phyloP scores from a whole-genome alignment of 92 coral and sea anemone species.

The Pocillopora grandis region DNA sequence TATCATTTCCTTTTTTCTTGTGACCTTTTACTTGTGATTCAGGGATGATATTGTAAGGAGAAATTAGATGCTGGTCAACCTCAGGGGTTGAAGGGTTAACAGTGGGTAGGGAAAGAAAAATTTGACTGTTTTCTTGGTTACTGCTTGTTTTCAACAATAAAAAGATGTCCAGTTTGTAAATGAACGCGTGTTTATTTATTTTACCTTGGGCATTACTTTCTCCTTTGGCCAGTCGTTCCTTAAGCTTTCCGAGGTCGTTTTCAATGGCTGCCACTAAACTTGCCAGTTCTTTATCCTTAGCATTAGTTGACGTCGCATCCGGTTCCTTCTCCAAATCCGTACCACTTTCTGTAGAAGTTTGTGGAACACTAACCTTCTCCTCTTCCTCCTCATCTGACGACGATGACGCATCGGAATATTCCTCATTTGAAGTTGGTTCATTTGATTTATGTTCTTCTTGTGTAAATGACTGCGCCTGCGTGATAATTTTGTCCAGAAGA shows the following conservation, averaged over 20 bases:
- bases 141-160: no score
- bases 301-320: constrained; percentile 8
- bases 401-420: constrained; percentile 35
- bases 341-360: constrained; percentile 35
- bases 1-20: no score
- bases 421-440: constrained; percentile 42
- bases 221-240: constrained; percentile 49
- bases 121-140: no score
- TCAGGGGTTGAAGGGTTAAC: no score
- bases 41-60: no score
- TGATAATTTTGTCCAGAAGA: constrained; percentile 54
- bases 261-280: constrained; percentile 62
- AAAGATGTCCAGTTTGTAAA: neutral
- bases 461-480: constrained; percentile 70
- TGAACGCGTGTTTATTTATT: neutral
- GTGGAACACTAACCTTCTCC: no score
- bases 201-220: constrained; percentile 38
- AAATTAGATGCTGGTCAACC: no score
- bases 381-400: constrained; percentile 60
- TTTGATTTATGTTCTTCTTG: constrained; percentile 46
- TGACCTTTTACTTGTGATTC: no score
- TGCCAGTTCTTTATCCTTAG: constrained; percentile 48
- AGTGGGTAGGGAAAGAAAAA: no score
- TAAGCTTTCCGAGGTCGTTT: constrained; percentile 64
- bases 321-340: constrained; percentile 35